Conservation (phyloP, 2,888 invertebrate genomes). For the Eupithecia exiguata region DNA sequence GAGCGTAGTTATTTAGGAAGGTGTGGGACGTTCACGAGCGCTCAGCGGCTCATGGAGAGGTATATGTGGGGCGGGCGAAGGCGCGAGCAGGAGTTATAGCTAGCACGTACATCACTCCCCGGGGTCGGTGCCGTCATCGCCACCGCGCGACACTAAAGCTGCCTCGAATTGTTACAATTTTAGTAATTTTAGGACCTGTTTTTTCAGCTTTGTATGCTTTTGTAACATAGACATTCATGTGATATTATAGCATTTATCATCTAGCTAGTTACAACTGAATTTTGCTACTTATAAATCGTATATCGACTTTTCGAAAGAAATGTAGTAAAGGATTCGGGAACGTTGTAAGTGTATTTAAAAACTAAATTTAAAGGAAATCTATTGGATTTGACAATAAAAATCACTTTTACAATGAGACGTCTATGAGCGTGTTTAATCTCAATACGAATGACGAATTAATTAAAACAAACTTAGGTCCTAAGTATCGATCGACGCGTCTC, state of each 20-base stretch:
- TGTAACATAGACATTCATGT: not conserved
- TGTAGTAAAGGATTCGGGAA: no score
- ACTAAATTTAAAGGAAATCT: no score
- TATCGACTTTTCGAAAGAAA: not conserved
- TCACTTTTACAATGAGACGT: no score
- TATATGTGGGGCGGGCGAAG: constrained; percentile 1
- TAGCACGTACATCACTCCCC: not conserved
- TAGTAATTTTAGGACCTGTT: not conserved
- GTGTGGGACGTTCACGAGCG: not conserved
- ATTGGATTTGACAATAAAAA: no score
- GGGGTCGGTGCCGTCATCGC: not conserved
- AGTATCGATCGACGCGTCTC: no score
- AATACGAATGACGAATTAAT: no score
- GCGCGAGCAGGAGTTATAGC: not conserved
- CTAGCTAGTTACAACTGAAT: not conserved
- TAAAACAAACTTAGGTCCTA: no score
- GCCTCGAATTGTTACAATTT: not conserved
- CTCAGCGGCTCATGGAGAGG: not conserved
- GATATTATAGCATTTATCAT: not conserved
- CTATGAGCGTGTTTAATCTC: no score
- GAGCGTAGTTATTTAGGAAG: not conserved
- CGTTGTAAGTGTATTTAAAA: no score
- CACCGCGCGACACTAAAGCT: not conserved
- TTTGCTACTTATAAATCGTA: not conserved
- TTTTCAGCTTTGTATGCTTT: not conserved